phyloP scores from a whole-genome alignment of 2,888 invertebrate species.

The Leptopilina syphax region DNA sequence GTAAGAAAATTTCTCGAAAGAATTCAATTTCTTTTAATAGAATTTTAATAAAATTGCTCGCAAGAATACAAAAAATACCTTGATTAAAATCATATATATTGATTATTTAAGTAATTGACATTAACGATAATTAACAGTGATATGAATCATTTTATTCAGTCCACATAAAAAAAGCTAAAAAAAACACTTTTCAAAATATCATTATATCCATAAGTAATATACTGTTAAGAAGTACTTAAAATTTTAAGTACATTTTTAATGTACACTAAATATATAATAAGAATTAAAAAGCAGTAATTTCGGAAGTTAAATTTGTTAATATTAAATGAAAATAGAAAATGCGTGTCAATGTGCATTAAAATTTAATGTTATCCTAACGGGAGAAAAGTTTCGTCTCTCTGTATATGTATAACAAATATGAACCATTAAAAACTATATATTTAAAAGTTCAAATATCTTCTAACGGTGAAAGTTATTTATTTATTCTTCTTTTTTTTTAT shows the following conservation, averaged over 20 bases:
- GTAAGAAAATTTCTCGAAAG: no score
- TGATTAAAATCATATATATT: no score
- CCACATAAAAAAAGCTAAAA: not conserved
- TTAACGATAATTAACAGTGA: no score
- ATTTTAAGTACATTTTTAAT: not conserved
- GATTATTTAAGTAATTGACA: no score
- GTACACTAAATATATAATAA: not conserved
- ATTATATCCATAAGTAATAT: not conserved
- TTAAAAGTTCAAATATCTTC: not conserved
- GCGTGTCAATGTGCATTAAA: not conserved
- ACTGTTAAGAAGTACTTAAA: constrained; percentile 7
- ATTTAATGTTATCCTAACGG: not conserved
- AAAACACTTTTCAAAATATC: not conserved
- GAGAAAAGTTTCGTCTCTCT: not conserved
- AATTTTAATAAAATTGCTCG: no score
- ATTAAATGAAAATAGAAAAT: not conserved
- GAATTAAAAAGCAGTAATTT: not conserved
- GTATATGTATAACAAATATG: not conserved
- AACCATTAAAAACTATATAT: not conserved
- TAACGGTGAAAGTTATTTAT: constrained; percentile 15
- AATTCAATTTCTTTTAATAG: no score
- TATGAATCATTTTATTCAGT: no score
- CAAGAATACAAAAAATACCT: no score
- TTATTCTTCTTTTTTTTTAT: no score
- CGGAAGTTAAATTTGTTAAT: not conserved